Conservation (phyloP, 2,888 invertebrate genomes). For the Hirtodrosophila duncani region DNA sequence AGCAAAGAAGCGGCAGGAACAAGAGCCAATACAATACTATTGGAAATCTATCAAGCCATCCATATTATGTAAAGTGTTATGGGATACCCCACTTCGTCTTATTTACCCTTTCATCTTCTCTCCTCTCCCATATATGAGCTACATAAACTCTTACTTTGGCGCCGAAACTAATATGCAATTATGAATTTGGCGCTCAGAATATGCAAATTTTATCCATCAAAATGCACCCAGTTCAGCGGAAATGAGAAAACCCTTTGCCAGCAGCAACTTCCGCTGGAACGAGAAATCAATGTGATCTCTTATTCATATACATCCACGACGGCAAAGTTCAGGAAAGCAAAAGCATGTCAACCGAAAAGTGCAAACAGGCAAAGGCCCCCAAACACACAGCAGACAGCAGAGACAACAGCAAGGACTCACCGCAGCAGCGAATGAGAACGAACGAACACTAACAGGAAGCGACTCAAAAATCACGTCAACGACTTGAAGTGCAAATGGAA, state of each 20-base stretch:
- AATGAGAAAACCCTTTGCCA: conserved; percentile 46
- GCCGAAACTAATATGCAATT: conserved; percentile 32
- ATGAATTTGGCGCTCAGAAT: conserved; percentile 52
- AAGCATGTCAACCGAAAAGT: conserved; percentile 44
- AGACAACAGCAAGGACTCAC: conserved; percentile 13
- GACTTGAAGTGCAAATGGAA: conserved; percentile 57
- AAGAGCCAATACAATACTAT: too few relatives aligned
- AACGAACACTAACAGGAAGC: conserved; percentile 73
- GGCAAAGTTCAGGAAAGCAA: conserved; percentile 66
- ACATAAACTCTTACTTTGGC: conserved; percentile 33
- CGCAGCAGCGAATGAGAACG: too few relatives aligned
- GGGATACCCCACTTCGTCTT: too few relatives aligned
- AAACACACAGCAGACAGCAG: conserved; percentile 5
- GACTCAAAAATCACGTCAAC: conserved; percentile 75
- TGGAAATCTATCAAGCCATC: too few relatives aligned
- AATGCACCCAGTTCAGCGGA: conserved; percentile 39
- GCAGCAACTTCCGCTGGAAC: conserved; percentile 54
- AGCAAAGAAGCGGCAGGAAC: too few relatives aligned
- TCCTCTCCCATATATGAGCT: neutral
- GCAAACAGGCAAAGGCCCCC: conserved; percentile 47
- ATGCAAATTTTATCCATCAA: conserved; percentile 49
- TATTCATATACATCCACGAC: neutral
- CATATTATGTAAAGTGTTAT: too few relatives aligned
- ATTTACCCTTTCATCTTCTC: too few relatives aligned
- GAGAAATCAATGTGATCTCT: conserved; percentile 26